Conservation (phyloP, 2,113 vertebrate species). For the Vireo altiloquus region DNA sequence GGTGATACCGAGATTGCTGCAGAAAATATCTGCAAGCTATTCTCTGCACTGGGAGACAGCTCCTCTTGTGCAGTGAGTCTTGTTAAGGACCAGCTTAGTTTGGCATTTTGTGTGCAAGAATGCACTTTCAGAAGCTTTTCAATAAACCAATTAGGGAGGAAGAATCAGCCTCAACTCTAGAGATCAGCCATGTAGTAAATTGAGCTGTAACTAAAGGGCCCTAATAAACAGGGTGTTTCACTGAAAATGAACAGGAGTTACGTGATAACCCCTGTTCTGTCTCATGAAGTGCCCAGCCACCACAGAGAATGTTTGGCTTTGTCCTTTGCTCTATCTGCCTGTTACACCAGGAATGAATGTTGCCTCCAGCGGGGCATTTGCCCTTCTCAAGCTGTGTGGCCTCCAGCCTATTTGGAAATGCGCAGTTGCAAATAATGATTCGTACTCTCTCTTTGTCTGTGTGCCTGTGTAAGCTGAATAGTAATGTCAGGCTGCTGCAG, state of each 20-base stretch:
- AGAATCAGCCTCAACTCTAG: neutral
- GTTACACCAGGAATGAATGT: neutral
- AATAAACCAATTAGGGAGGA: neutral
- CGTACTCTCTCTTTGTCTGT: neutral
- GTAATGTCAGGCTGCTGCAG: neutral
- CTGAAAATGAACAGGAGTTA: neutral
- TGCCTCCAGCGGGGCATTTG: neutral
- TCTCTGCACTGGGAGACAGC: neutral
- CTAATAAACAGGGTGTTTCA: neutral
- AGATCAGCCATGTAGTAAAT: neutral
- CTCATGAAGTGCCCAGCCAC: neutral
- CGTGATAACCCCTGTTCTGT: accelerated
- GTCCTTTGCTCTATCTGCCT: neutral
- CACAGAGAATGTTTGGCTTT: neutral
- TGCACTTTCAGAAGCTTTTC: neutral
- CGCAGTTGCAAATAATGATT: neutral
- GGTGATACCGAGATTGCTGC: neutral
- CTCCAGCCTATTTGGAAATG: neutral
- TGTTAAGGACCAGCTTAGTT: neutral
- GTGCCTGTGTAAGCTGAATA: neutral
- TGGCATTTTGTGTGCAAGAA: neutral
- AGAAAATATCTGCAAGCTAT: neutral
- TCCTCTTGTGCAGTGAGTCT: neutral
- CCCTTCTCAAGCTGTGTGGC: neutral
- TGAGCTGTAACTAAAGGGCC: neutral